Percentiles rank a stretch among this genome's conserved stretches.
Conservation (phyloP, 2,797 vertebrate species). For the Xiphorhynchus erythropygius region DNA sequence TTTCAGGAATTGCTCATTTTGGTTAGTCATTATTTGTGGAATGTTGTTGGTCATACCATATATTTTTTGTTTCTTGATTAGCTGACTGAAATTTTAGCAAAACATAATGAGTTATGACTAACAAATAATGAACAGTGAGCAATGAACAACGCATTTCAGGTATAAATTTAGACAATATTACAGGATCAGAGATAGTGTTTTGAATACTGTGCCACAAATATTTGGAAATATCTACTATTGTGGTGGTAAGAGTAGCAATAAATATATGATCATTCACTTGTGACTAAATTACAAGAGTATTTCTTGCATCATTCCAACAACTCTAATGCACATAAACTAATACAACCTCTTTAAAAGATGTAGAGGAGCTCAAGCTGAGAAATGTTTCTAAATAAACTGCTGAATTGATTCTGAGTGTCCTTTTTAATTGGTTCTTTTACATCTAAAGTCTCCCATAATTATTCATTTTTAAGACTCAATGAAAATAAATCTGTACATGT, state of each 20-base stretch:
- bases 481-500: neutral
- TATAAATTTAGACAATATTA: neutral
- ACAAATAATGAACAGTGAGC: neutral
- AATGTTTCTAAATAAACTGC: neutral
- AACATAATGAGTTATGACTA: conserved; percentile 33
- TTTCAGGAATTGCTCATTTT: neutral
- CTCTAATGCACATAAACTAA: neutral
- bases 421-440: neutral
- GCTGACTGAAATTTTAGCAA: conserved; percentile 5
- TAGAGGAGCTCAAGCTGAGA: neutral
- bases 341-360: neutral
- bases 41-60: neutral
- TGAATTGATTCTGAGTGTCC: neutral
- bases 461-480: neutral
- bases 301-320: neutral
- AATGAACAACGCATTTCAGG: neutral
- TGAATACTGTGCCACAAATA: neutral
- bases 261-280: neutral
- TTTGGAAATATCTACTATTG: neutral
- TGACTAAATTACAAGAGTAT: neutral
- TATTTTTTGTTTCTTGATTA: conserved; percentile 36
- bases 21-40: neutral
- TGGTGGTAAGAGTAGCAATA: neutral
- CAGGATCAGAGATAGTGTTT: neutral
- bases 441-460: neutral